These are phyloP conservation scores for Eulimnadia texana DNA, from an alignment of 1,140 invertebrate species.

Conservation along the genomic window DNA sequence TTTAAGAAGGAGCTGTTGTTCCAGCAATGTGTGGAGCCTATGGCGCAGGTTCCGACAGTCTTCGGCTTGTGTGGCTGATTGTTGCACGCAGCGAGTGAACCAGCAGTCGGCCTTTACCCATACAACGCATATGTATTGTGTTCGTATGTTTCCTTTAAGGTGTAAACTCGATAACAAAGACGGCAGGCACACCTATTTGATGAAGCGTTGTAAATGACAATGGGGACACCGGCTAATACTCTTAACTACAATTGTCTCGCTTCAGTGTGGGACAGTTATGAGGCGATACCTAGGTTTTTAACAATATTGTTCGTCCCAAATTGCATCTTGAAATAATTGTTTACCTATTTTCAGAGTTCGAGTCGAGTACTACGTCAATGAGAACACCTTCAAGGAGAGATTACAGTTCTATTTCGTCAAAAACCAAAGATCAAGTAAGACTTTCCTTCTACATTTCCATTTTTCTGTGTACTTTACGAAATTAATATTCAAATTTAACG, in stretches of 20 bases:
- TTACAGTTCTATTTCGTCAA: slow-evolving; percentile 97
- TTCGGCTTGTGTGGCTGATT: not conserved
- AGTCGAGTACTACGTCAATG: slow-evolving; percentile 97
- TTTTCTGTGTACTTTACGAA: too few species aligned
- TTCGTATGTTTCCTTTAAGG: not conserved
- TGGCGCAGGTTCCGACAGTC: not conserved
- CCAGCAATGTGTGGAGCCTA: not conserved
- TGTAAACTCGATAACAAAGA: not conserved
- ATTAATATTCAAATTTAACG: too few species aligned
- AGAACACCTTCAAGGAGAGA: slow-evolving; percentile 95
- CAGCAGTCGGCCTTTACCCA: not conserved
- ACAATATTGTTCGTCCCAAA: not conserved
- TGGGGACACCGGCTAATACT: not conserved
- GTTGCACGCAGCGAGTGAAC: not conserved
- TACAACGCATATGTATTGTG: not conserved
- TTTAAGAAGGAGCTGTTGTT: too few species aligned
- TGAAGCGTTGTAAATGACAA: too few species aligned
- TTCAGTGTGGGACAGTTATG: slow-evolving; percentile 68
- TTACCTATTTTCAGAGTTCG: slow-evolving; percentile 58
- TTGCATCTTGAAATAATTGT: not conserved
- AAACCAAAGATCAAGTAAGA: slow-evolving; percentile 97
- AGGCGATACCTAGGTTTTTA: slow-evolving; percentile 61
- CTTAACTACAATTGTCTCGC: slow-evolving; percentile 59
- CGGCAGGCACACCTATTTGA: not conserved
- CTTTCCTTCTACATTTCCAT: slow-evolving; percentile 17